Conservation (phyloP, 2,888 invertebrate species). For the Campoplex nolae region DNA sequence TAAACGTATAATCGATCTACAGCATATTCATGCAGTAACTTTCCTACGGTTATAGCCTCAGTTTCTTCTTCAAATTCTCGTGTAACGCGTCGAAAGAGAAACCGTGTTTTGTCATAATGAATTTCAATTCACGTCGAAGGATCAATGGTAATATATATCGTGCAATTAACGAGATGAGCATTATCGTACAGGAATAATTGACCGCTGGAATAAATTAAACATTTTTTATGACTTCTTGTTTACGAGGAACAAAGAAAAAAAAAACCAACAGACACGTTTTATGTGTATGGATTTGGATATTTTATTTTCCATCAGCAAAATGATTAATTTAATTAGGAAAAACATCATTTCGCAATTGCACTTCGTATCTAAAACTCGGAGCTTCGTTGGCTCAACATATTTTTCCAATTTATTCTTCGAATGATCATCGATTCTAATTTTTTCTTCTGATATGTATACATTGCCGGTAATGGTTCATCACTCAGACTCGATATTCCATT, state of each 20-base stretch:
- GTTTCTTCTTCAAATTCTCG: conserved; percentile 28
- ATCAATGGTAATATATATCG: conserved; percentile 40
- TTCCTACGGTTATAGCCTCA: conserved; percentile 1
- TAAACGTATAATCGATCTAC: conserved; percentile 36
- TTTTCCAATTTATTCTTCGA: background rate
- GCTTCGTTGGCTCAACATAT: background rate
- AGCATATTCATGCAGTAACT: background rate
- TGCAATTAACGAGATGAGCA: conserved; percentile 8
- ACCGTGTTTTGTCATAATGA: conserved; percentile 27
- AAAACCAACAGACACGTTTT: background rate
- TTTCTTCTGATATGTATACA: background rate
- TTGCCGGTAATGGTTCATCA: background rate
- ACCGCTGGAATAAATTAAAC: background rate
- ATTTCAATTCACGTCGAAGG: conserved; percentile 34
- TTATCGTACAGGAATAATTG: background rate
- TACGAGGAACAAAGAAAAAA: background rate
- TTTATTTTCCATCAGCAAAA: background rate
- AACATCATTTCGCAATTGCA: background rate
- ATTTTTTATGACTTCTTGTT: background rate
- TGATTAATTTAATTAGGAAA: background rate
- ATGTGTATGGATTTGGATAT: background rate
- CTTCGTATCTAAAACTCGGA: background rate
- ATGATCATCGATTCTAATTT: background rate
- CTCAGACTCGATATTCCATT: background rate
- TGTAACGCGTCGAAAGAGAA: conserved; percentile 43